These are phyloP conservation scores for Oegoconia quadripuncta DNA, from an alignment of 2,888 invertebrate species.

Conservation along the genomic window DNA sequence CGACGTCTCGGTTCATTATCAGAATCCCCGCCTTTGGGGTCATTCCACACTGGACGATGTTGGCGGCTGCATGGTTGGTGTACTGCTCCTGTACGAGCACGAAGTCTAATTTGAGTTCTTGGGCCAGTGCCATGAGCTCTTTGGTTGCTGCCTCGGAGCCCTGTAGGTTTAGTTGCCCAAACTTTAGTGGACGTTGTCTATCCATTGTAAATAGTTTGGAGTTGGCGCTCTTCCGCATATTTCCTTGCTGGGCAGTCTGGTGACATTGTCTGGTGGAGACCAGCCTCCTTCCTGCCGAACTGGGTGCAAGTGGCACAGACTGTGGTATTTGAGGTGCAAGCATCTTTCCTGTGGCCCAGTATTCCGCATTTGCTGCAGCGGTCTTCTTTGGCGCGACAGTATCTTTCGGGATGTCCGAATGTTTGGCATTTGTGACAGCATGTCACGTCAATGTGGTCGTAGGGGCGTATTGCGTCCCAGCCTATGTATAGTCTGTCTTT, in stretches of 20 bases:
- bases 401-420: slow-evolving; percentile 15
- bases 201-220: too few species aligned
- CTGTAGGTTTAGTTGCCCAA: background rate
- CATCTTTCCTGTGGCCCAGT: slow-evolving; percentile 4
- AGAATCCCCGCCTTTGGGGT: background rate
- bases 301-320: too few species aligned
- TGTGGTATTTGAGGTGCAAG: too few species aligned
- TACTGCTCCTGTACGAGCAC: background rate
- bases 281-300: too few species aligned
- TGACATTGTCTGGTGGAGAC: too few species aligned
- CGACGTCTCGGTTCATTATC: background rate
- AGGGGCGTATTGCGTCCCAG: slow-evolving; percentile 7
- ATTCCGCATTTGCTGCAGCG: slow-evolving; percentile 15
- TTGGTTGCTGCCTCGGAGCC: background rate
- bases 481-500: slow-evolving; percentile 4
- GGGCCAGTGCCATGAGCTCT: background rate
- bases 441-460: slow-evolving; percentile 3
- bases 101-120: background rate
- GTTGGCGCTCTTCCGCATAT: too few species aligned
- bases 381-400: slow-evolving; percentile 2
- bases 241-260: too few species aligned
- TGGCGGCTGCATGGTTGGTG: background rate
- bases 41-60: background rate
- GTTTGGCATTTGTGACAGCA: slow-evolving; percentile 18
- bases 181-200: too few species aligned